Conservation (phyloP, 2,797 vertebrate species). For the Heliangelus exortis region DNA sequence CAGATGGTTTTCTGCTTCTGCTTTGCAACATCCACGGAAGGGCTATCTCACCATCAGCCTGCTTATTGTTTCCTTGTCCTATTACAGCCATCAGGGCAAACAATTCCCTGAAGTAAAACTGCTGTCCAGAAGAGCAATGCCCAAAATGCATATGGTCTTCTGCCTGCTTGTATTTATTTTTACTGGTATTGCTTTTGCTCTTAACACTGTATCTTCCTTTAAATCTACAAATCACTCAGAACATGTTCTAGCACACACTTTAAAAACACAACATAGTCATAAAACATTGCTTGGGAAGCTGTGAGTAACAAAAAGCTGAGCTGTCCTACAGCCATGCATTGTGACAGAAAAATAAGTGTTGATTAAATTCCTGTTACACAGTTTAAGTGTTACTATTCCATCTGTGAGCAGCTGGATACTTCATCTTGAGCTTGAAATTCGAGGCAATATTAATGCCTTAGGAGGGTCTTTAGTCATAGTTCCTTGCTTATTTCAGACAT, state of each 20-base stretch:
- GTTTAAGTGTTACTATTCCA: constrained; percentile 12
- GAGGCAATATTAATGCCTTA: constrained; percentile 10
- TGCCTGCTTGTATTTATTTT: not conserved
- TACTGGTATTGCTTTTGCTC: not conserved
- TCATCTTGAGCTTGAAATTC: constrained; percentile 13
- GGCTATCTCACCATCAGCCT: not conserved
- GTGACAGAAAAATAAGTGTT: not conserved
- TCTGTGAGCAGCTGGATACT: not conserved
- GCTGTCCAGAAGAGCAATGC: not conserved
- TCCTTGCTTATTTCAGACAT: not conserved
- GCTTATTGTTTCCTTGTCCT: not conserved
- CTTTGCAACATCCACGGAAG: not conserved
- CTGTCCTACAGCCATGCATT: not conserved
- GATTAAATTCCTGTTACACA: constrained; percentile 14
- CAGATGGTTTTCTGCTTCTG: not conserved
- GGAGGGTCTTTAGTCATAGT: constrained; percentile 29
- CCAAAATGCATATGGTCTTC: not conserved
- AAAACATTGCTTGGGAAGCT: not conserved
- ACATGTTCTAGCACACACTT: not conserved
- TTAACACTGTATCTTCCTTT: not conserved
- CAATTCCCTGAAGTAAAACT: not conserved
- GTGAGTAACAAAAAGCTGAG: not conserved
- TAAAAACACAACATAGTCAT: not conserved
- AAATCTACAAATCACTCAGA: not conserved
- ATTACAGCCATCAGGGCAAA: not conserved